Evolutionary conservation across 2,797 vertebrate species (phyloP), one percentile per base, ranked within the genome.

Genomic region (Phoxinus dragarum): DNA sequence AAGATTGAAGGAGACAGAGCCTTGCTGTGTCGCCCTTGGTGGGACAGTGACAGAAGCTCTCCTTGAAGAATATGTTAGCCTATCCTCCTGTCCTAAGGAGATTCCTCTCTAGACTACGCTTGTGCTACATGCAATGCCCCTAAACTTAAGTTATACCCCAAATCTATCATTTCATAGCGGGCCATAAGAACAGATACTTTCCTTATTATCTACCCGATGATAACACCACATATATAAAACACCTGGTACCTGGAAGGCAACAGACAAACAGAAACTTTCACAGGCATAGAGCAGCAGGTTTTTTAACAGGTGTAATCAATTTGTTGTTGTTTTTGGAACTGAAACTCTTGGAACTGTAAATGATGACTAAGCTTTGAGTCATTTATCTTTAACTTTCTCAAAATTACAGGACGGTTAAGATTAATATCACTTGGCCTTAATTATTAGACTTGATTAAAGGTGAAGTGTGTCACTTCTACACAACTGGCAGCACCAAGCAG

Each of bases 21-120:
- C 88, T 90, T 88, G 89, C 90, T 91, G 91, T 88, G 88, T 91
- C 89, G 94, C 93, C 95, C 96, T 95, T 95, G 95, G 95, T 94
- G 95, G 95, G 95, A 95, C 96, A 96, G 96, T 96, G 96, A 97
- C 96, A 97, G 96, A 97, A 97, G 96, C 96, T 96, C 95, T 97
- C 97, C 96, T 96, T 96, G 94, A 95, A 94, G 93, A 91, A 96
- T 93, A 86, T 84, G 89, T 92, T 93, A 93, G 88, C 91, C 90
- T 91, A 89, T 78, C 91, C 89, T 88, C 88, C 88, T 84, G 80
- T 86, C 66, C 79, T 84, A 68, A 83, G 79, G 47, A 80, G 80
- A 71, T 49, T 71, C 47, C 64, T 82, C 84, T 86, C 80, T 88
- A 49, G 81, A 34, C 77, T 84, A 84, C 11, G 54, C 77, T 75